Percentiles rank a stretch among this genome's conserved stretches.
phyloP scores from a whole-genome alignment of 2,888 invertebrate genomes.

The Drosophila formosana region DNA sequence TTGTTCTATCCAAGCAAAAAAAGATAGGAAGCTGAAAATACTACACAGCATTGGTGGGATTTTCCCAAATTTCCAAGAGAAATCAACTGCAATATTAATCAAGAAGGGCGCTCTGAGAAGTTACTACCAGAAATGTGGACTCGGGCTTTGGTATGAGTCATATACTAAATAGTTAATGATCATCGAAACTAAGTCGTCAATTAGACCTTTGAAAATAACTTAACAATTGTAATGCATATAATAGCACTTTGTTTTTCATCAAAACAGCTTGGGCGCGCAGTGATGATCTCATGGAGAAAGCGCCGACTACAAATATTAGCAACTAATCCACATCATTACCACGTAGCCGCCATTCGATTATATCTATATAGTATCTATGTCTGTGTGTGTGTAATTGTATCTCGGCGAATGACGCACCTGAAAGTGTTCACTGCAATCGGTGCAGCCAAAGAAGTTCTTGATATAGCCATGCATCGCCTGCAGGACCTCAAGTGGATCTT shows the following conservation, averaged over 20 bases:
- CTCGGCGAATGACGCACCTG: constrained; percentile 85
- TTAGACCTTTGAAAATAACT: background rate
- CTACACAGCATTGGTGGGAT: no score
- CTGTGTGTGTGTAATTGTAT: background rate
- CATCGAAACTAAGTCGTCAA: background rate
- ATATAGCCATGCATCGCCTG: constrained; percentile 95
- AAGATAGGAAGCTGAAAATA: no score
- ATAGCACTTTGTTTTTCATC: background rate
- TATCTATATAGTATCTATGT: background rate
- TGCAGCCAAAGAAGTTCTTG: constrained; percentile 96
- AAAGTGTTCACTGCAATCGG: constrained; percentile 96
- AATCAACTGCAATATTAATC: no score
- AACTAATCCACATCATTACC: constrained; percentile 13
- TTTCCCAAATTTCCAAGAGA: no score
- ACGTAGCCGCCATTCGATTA: constrained; percentile 11
- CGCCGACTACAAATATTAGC: constrained; percentile 12
- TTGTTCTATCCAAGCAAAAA: background rate
- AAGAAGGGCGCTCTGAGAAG: no score
- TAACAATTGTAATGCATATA: background rate
- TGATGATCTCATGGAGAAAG: constrained; percentile 28
- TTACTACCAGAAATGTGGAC: no score
- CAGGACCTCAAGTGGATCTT: constrained; percentile 89
- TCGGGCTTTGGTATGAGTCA: no score
- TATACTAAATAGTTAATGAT: background rate
- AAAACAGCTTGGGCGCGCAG: background rate